Evolutionary conservation across 2,797 vertebrate species (phyloP).

Genomic region (Gymnodraco acuticeps): DNA sequence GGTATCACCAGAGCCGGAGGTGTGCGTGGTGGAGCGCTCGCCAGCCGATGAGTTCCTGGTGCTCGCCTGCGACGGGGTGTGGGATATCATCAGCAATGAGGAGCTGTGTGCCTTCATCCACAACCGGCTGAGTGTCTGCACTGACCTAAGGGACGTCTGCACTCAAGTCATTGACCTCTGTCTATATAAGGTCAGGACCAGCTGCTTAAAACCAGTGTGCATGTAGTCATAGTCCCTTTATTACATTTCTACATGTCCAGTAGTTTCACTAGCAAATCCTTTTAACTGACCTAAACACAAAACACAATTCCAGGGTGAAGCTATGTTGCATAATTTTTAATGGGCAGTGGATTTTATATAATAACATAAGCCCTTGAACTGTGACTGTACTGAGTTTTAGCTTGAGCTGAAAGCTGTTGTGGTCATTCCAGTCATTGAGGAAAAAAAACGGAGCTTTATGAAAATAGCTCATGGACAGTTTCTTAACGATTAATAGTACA

Average conservation of each 20-base stretch:
- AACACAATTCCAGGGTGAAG: constrained; percentile 37
- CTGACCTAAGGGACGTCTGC: constrained; percentile 87
- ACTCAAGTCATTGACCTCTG: constrained; percentile 88
- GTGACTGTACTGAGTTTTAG: constrained; percentile 23
- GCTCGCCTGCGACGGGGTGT: constrained; percentile 89
- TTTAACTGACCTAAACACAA: constrained; percentile 36
- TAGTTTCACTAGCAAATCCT: constrained; percentile 23
- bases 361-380: constrained; percentile 53
- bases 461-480: neutral
- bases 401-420: neutral
- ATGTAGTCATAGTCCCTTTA: neutral
- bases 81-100: constrained; percentile 87
- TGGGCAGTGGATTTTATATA: constrained; percentile 39
- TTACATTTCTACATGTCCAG: neutral
- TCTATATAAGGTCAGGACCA: constrained; percentile 87
- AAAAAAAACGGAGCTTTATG: constrained; percentile 20
- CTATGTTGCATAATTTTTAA: constrained; percentile 46
- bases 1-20: constrained; percentile 89
- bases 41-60: constrained; percentile 87
- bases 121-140: constrained; percentile 85
- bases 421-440: neutral
- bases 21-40: constrained; percentile 84
- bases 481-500: neutral
- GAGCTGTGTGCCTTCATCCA: constrained; percentile 86
- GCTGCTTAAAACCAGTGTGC: neutral